These are phyloP conservation scores for Delichon dasypus DNA, from an alignment of 2,797 vertebrate genomes.

Conservation along the genomic window DNA sequence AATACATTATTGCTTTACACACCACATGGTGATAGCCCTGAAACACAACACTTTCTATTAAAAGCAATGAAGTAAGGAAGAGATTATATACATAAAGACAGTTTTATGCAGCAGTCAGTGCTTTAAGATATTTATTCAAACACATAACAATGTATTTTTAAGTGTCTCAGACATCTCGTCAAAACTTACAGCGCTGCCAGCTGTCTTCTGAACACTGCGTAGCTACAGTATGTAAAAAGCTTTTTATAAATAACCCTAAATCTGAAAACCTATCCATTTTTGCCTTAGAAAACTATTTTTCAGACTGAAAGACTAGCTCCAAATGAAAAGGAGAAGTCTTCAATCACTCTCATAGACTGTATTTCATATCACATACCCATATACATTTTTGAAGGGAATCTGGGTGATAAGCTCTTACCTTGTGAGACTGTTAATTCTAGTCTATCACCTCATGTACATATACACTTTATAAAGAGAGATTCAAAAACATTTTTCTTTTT, in stretches of 20 bases:
- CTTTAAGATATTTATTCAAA: slow-evolving; percentile 37
- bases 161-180: not conserved
- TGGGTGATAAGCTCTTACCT: not conserved
- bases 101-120: slow-evolving; percentile 3
- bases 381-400: not conserved
- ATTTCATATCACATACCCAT: not conserved
- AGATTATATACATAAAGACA: not conserved
- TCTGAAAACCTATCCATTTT: slow-evolving; percentile 14
- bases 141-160: not conserved
- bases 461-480: not conserved
- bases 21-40: not conserved
- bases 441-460: not conserved
- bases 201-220: not conserved
- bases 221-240: not conserved
- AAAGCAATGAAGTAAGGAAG: not conserved
- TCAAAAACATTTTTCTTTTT: not conserved
- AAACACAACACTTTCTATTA: not conserved
- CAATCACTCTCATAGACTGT: not conserved
- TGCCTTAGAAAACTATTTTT: slow-evolving; percentile 4
- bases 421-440: not conserved
- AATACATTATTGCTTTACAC: slow-evolving; percentile 5
- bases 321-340: not conserved
- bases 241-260: not conserved
- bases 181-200: not conserved
- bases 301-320: not conserved